phyloP scores from a whole-genome alignment of 2,888 invertebrate species.

The Cynaeus angustus region DNA sequence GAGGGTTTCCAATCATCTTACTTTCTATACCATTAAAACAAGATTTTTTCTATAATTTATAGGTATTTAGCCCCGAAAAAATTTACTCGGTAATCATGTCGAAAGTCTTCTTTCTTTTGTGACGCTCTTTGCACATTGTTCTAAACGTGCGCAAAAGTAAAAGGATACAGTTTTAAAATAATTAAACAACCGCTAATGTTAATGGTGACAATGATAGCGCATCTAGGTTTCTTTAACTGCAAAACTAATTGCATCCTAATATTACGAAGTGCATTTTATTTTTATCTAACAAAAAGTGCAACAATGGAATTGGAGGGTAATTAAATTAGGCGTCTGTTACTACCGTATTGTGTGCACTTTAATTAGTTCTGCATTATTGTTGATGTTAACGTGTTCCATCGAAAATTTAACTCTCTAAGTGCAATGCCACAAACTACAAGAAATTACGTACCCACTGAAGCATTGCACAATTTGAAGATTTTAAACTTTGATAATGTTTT shows the following conservation, averaged over 20 bases:
- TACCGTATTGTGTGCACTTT: constrained; percentile 1
- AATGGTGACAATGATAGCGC: constrained; percentile 41
- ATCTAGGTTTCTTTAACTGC: constrained; percentile 36
- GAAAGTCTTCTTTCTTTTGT: constrained; percentile 21
- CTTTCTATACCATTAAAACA: constrained; percentile 24
- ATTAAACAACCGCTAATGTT: constrained; percentile 27
- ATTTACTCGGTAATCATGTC: constrained; percentile 16
- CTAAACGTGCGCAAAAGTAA: constrained; percentile 29
- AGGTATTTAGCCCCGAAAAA: constrained; percentile 7
- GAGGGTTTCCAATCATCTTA: constrained; percentile 20
- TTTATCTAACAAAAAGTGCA: constrained; percentile 14
- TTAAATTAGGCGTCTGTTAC: constrained; percentile 9
- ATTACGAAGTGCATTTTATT: constrained; percentile 22
- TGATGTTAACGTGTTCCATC: background rate
- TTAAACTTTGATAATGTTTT: too few species aligned
- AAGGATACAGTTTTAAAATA: constrained; percentile 22
- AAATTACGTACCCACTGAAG: too few species aligned
- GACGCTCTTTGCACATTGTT: constrained; percentile 19
- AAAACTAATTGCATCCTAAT: constrained; percentile 16
- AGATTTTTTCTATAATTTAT: background rate
- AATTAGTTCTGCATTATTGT: constrained; percentile 35
- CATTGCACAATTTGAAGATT: too few species aligned
- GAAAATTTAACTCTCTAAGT: too few species aligned
- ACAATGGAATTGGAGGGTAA: constrained; percentile 19
- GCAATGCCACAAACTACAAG: too few species aligned